Evolutionary conservation across 1,140 invertebrate species (phyloP).

Genomic region (Apis mellifera): DNA sequence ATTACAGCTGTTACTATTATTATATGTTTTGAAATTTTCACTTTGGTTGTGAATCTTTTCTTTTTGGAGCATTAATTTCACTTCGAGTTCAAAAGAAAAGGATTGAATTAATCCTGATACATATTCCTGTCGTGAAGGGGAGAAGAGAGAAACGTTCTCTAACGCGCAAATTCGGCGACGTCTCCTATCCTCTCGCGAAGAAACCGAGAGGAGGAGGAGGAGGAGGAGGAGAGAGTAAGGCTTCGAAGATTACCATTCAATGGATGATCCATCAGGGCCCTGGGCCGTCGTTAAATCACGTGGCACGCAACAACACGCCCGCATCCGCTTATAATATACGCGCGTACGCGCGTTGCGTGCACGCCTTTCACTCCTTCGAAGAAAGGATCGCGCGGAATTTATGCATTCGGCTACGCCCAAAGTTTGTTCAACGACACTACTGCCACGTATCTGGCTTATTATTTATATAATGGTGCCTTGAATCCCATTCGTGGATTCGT

Average conservation of each 20-base stretch:
- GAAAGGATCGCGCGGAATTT: constrained; percentile 38
- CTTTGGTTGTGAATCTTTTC: no score
- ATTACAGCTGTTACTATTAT: no score
- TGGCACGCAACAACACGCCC: constrained; percentile 49
- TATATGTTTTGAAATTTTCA: no score
- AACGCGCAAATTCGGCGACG: constrained; percentile 30
- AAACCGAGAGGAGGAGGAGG: not conserved
- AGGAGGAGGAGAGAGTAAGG: not conserved
- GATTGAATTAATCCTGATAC: no score
- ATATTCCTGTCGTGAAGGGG: no score
- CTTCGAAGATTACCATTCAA: constrained; percentile 60
- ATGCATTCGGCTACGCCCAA: constrained; percentile 56
- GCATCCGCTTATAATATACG: constrained; percentile 38
- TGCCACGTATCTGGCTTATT: not conserved
- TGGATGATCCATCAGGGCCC: constrained; percentile 57
- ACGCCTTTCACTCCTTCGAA: constrained; percentile 32
- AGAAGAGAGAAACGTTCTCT: no score
- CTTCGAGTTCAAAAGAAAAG: no score
- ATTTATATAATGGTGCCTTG: not conserved
- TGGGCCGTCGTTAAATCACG: constrained; percentile 56
- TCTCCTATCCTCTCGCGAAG: constrained; percentile 12
- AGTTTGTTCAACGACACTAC: constrained; percentile 59
- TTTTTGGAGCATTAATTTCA: no score
- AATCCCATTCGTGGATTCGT: not conserved
- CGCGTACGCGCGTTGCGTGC: constrained; percentile 22